Conservation (phyloP, 2,888 invertebrate genomes). For the Acronicta leporina region DNA sequence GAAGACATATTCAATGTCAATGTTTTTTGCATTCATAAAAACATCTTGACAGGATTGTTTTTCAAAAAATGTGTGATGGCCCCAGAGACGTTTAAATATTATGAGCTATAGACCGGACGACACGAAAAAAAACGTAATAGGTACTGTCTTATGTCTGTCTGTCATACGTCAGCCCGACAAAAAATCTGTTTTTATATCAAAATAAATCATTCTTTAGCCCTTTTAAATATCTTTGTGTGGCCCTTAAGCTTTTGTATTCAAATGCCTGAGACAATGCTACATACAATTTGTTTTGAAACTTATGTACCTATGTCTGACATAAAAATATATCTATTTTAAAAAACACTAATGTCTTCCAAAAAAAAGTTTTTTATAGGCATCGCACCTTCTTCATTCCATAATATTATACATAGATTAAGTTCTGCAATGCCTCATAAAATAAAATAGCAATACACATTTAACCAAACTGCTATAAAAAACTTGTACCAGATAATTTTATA, state of each 20-base stretch:
- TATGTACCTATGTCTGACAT: too few species aligned
- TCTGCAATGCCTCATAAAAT: slow-evolving; percentile 37
- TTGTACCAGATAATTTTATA: neutral
- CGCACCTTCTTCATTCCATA: slow-evolving; percentile 41
- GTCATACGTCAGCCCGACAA: too few species aligned
- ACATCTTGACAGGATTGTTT: neutral
- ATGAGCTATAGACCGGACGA: too few species aligned
- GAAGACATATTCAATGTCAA: neutral
- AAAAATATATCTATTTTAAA: neutral
- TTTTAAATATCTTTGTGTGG: too few species aligned
- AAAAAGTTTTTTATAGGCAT: slow-evolving; percentile 18
- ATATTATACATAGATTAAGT: slow-evolving; percentile 25
- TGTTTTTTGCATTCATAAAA: slow-evolving; percentile 8
- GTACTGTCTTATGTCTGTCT: too few species aligned
- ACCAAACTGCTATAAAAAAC: slow-evolving; percentile 3
- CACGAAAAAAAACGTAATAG: too few species aligned
- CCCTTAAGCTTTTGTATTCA: too few species aligned
- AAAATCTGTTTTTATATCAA: too few species aligned
- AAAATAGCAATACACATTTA: slow-evolving; percentile 35
- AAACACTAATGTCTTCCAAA: slow-evolving; percentile 1
- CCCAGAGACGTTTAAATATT: neutral
- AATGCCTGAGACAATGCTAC: too few species aligned
- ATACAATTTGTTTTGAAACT: too few species aligned
- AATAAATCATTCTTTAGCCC: too few species aligned
- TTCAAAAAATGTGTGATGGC: too few species aligned